Conservation (phyloP, 1,140 invertebrate genomes). For the Tribolium castaneum region DNA sequence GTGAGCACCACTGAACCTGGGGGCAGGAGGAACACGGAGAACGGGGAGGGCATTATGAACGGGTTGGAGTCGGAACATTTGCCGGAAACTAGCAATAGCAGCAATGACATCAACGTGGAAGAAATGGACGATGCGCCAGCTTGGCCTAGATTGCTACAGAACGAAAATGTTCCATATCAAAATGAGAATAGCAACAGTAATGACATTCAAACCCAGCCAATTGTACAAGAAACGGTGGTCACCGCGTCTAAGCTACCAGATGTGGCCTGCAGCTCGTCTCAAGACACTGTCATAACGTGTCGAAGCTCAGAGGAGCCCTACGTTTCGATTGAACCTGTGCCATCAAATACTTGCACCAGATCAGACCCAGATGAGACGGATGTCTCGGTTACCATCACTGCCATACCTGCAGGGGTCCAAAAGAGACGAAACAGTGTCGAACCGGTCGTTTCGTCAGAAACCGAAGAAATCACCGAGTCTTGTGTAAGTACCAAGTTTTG, state of each 20-base stretch:
- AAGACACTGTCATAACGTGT: slow-evolving; percentile 54
- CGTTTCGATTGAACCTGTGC: slow-evolving; percentile 54
- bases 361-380: slow-evolving; percentile 40
- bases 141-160: slow-evolving; percentile 58
- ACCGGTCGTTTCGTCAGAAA: slow-evolving; percentile 40
- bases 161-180: slow-evolving; percentile 1
- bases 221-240: slow-evolving; percentile 36
- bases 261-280: slow-evolving; percentile 43
- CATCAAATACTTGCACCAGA: slow-evolving; percentile 38
- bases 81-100: slow-evolving; percentile 70
- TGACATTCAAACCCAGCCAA: not conserved
- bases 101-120: slow-evolving; percentile 76
- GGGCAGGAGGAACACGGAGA: slow-evolving; percentile 69
- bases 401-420: slow-evolving; percentile 56
- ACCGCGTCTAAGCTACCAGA: slow-evolving; percentile 13
- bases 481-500: not conserved
- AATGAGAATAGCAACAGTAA: slow-evolving; percentile 1
- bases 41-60: slow-evolving; percentile 74
- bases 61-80: slow-evolving; percentile 64
- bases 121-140: slow-evolving; percentile 75
- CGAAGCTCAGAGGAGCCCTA: slow-evolving; percentile 47
- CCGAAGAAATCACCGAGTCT: slow-evolving; percentile 22
- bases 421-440: slow-evolving; percentile 56
- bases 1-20: slow-evolving; percentile 95
- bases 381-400: slow-evolving; percentile 56